These are phyloP conservation scores for Lateolabrax maculatus DNA, from an alignment of 2,797 vertebrate genomes.

Conservation along the genomic window DNA sequence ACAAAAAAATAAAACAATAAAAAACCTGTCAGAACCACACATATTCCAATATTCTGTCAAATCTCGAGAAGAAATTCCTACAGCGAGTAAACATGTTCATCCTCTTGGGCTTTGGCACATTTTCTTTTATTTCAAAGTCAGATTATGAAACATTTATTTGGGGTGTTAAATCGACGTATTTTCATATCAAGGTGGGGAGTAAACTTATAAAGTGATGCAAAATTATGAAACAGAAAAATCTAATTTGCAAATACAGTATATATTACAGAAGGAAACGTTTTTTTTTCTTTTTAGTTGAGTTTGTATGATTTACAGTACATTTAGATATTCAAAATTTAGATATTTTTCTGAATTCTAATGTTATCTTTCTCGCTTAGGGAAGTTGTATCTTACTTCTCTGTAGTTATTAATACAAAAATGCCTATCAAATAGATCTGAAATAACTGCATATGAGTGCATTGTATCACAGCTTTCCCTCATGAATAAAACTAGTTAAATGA, in stretches of 20 bases:
- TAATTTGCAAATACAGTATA: neutral
- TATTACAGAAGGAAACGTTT: neutral
- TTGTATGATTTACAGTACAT: neutral
- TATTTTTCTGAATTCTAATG: neutral
- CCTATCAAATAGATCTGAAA: neutral
- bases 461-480: neutral
- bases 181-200: neutral
- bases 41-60: neutral
- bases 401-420: neutral
- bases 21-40: neutral
- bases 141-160: neutral
- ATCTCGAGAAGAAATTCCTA: neutral
- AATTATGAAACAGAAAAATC: neutral
- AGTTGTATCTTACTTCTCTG: neutral
- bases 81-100: neutral
- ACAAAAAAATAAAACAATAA: too few species aligned
- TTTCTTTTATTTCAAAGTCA: neutral
- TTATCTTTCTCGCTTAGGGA: neutral
- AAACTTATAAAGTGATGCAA: neutral
- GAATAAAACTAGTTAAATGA: neutral
- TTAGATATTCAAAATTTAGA: neutral
- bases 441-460: neutral
- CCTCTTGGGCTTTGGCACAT: neutral
- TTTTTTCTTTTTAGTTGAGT: too few species aligned
- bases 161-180: neutral